phyloP scores from a whole-genome alignment of 2,888 invertebrate species.

The Hyposoter didymator region DNA sequence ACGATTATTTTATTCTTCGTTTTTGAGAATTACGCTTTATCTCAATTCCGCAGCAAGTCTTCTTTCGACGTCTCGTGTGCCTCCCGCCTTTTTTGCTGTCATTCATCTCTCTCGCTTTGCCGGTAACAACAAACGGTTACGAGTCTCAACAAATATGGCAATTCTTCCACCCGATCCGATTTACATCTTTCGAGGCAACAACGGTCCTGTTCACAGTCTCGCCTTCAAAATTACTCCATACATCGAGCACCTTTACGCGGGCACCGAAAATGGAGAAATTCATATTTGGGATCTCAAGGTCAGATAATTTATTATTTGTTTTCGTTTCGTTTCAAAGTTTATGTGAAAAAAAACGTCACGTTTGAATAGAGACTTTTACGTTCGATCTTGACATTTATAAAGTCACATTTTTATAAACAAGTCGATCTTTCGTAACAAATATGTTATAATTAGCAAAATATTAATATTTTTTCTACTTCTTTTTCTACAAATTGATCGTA shows the following conservation, averaged over 20 bases:
- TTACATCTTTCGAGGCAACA: conserved; percentile 90
- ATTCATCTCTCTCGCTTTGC: neutral
- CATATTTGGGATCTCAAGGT: conserved; percentile 93
- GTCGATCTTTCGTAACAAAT: neutral
- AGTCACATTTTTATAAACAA: neutral
- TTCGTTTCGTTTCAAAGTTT: neutral
- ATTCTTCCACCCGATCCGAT: conserved; percentile 92
- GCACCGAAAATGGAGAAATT: conserved; percentile 90
- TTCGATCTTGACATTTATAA: neutral
- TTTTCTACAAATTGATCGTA: neutral
- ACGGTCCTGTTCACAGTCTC: conserved; percentile 90
- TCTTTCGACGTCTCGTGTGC: conserved; percentile 66
- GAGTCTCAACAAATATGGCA: conserved; percentile 83
- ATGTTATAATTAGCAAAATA: neutral
- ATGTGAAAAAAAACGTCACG: neutral
- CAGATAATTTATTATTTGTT: conserved; percentile 70
- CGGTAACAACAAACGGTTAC: neutral
- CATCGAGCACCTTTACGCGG: conserved; percentile 88
- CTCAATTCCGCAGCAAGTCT: conserved; percentile 7
- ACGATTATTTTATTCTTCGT: conserved; percentile 1
- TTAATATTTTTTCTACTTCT: neutral
- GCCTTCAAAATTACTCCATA: conserved; percentile 85
- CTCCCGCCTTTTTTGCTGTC: conserved; percentile 67
- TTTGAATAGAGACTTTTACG: neutral
- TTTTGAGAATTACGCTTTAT: neutral